Evolutionary conservation across 2,888 invertebrate genomes (phyloP).

Genomic region (Amphipoea oculea): DNA sequence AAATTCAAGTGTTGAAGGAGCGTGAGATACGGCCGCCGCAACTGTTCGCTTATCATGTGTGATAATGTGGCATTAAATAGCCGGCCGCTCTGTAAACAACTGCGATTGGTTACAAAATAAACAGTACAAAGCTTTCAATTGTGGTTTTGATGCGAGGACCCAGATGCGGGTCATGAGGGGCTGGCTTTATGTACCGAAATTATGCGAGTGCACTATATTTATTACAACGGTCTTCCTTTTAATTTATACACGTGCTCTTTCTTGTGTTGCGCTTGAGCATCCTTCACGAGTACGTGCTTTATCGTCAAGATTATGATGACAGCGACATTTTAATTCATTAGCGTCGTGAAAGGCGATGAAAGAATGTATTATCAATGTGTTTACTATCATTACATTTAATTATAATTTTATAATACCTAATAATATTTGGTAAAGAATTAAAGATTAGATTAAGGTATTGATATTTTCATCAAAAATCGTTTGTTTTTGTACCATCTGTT

Average conservation of each 20-base stretch:
- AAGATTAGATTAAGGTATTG: slow-evolving; percentile 27
- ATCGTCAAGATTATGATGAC: slow-evolving; percentile 29
- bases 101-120: slow-evolving; percentile 62
- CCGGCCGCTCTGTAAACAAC: slow-evolving; percentile 63
- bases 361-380: slow-evolving; percentile 13
- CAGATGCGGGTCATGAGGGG: slow-evolving; percentile 33
- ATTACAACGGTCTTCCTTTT: slow-evolving; percentile 26
- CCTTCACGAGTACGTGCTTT: slow-evolving; percentile 38
- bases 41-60: slow-evolving; percentile 61
- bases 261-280: slow-evolving; percentile 17
- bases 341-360: slow-evolving; percentile 8
- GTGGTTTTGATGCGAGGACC: slow-evolving; percentile 36
- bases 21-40: slow-evolving; percentile 67
- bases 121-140: slow-evolving; percentile 51
- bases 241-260: slow-evolving; percentile 40
- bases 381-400: slow-evolving; percentile 23
- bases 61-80: slow-evolving; percentile 64
- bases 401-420: slow-evolving; percentile 29
- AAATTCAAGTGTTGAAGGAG: slow-evolving; percentile 64
- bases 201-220: not conserved
- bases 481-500: slow-evolving; percentile 25
- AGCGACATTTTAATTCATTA: slow-evolving; percentile 4
- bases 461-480: slow-evolving; percentile 24
- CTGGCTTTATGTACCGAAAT: slow-evolving; percentile 11
- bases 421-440: slow-evolving; percentile 23